Base-by-base conservation (phyloP, 2,888 invertebrate genomes). In the Cantharis rustica region DNA sequence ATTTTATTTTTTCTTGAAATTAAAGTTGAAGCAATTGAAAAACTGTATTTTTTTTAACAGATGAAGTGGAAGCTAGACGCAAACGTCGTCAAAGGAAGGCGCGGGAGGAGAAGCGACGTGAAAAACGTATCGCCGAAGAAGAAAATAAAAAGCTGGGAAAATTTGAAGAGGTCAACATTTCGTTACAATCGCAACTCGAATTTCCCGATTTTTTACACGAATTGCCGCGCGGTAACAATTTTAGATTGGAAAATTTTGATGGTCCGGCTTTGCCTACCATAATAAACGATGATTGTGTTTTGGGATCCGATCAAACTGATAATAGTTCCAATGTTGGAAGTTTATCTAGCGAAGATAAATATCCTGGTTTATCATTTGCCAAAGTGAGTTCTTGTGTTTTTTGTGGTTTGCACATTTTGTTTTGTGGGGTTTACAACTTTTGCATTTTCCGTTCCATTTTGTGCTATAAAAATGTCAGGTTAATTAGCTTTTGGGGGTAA, bases 101-200 rank as follows among this genome's bases (percentile, higher is more conserved):
- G 63, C 92, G 93, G 10, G 95, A 96, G 15, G 98, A 98, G 85
- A 92, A 92, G 20, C 93, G 93, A 31, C 91, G 95, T 3, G 96
- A 96, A 85, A 93, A 93, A 79, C 92, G 93, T n/a, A 93, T 94
- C 79, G 92, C 91, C 73, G 92, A 91, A 79, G 92, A 94, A 81
- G 94, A 95, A 88, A 91, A 95, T 87, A 90, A 92, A 84, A 89
- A 90, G 86, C 90, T 95, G 92, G 93, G 95, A 83, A 89, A 92
- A 89, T 88, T 92, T 86, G 86, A 92, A 73, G 85, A 91, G 82
- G 86, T 91, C 62, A 89, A 91, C 26, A 90, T 93, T 47, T 92
- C 93, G 82, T 90, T 95, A 74, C 92, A 93, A 83, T 92, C 88
- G n/a, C 89, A 86, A 83, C 89, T 86, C 86, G 93, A 92, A 87